Percentiles rank a stretch among this genome's conserved stretches.
These are phyloP conservation scores for Mus pahari DNA, from an alignment of 2,113 vertebrate genomes.

Conservation along the genomic window DNA sequence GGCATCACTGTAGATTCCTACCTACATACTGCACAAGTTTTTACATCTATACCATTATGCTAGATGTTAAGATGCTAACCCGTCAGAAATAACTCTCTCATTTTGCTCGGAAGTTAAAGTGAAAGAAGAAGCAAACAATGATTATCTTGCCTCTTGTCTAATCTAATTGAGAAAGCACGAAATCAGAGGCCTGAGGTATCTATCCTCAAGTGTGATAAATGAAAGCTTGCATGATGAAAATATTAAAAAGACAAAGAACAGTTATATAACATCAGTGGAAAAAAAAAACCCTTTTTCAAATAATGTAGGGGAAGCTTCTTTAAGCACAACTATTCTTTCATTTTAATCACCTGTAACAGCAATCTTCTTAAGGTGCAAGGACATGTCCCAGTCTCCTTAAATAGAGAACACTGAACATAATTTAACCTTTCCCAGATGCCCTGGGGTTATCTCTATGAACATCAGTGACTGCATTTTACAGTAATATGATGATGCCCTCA, in stretches of 20 bases:
- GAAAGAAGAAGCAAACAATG: neutral
- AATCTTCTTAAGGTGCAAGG: slow-evolving; percentile 51
- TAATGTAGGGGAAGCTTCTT: slow-evolving; percentile 6
- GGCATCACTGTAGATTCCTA: neutral
- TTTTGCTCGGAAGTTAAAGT: neutral
- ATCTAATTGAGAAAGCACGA: neutral
- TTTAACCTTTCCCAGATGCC: slow-evolving; percentile 52
- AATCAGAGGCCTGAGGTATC: neutral
- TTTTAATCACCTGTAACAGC: slow-evolving; percentile 42
- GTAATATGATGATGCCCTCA: neutral
- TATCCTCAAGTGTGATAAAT: neutral
- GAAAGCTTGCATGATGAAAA: neutral
- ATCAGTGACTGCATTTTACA: slow-evolving; percentile 37
- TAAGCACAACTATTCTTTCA: neutral
- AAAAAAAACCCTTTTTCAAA: neutral
- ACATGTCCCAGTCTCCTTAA: slow-evolving; percentile 22
- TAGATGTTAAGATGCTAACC: neutral
- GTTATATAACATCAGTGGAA: neutral
- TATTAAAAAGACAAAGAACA: neutral
- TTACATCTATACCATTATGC: neutral
- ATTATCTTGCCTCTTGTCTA: neutral
- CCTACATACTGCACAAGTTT: neutral
- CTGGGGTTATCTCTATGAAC: slow-evolving; percentile 25
- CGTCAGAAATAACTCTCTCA: neutral
- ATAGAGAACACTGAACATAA: slow-evolving; percentile 17